Evolutionary conservation across 2,888 invertebrate genomes (phyloP), one percentile per base, ranked within the genome.

Genomic region (Caradrina kadenii): DNA sequence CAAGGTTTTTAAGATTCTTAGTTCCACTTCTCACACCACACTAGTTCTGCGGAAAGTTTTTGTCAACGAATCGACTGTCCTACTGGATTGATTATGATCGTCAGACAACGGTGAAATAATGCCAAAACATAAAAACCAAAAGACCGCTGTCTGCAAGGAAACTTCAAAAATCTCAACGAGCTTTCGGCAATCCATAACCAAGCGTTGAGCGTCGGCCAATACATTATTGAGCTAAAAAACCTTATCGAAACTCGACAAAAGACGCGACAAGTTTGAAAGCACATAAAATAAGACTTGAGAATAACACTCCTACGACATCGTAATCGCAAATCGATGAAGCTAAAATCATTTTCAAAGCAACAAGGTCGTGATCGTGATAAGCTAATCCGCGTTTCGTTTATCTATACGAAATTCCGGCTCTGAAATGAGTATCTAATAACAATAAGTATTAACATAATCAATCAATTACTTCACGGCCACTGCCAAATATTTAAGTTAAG

Each of bases 161-260:
- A 31, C 42, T 55, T 63, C 59, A 54, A 48, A 53, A 64, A 56
- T 48, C 53, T 56, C 21, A 69, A 65, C 35, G 21, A 59, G 55
- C 71, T 58, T 62, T 55, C 73, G 69, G 75, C 75, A 69, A 75
- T 73, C 68, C 82, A 79, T 77, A 80, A 72, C 87, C 84, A 85
- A 84, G 86, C 53, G 84, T 74, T 82, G 84, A 63, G 68, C 53
- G 69, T 72, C 69, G 81, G 68, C 55, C 17, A 26, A 69, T 63
- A 65, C 80, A 82, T 79, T 83, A 83, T 79, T 79, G 60, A 75
- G 77, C 81, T 77, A 85, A 87, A 87, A 88, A 88, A 76, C 79
- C 42, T 82, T 85, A 87, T 86, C 82, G 74, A 86, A 87, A 80
- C 74, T 82, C 65, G 64, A 45, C 64, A 63, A 35, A 50, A 68